phyloP scores from a whole-genome alignment of 2,888 invertebrate species.

The Oxycera nigricornis region DNA sequence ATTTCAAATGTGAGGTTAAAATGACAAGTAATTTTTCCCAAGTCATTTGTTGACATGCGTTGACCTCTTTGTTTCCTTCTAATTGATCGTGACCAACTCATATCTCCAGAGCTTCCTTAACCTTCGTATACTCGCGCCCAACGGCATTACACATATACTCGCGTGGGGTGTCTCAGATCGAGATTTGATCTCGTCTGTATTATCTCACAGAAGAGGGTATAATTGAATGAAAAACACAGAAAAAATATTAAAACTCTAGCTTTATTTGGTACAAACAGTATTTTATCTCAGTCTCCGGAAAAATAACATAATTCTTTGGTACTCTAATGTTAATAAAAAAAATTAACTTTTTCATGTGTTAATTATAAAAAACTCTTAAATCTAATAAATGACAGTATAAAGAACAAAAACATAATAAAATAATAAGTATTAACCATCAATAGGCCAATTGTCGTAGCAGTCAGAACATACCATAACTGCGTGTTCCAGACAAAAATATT shows the following conservation, averaged over 20 bases:
- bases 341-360: background rate
- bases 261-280: background rate
- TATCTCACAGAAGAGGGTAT: background rate
- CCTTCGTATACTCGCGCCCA: background rate
- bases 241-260: background rate
- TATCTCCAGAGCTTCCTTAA: too few relatives aligned
- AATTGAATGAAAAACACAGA: background rate
- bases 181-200: background rate
- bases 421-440: constrained; percentile 8
- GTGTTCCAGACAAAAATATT: constrained; percentile 35
- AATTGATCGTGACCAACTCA: too few relatives aligned
- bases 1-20: too few relatives aligned
- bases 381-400: background rate
- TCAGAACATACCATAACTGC: too few relatives aligned
- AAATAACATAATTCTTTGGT: background rate
- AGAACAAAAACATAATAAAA: background rate
- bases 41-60: too few relatives aligned
- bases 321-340: background rate
- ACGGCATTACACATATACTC: background rate
- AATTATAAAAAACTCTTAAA: background rate
- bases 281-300: background rate
- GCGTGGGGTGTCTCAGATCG: background rate
- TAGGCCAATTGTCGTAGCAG: too few relatives aligned
- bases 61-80: too few relatives aligned
- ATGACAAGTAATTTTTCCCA: too few relatives aligned